Evolutionary conservation across 1,140 invertebrate species (phyloP).

Genomic region (Proctacanthus coquilletti): DNA sequence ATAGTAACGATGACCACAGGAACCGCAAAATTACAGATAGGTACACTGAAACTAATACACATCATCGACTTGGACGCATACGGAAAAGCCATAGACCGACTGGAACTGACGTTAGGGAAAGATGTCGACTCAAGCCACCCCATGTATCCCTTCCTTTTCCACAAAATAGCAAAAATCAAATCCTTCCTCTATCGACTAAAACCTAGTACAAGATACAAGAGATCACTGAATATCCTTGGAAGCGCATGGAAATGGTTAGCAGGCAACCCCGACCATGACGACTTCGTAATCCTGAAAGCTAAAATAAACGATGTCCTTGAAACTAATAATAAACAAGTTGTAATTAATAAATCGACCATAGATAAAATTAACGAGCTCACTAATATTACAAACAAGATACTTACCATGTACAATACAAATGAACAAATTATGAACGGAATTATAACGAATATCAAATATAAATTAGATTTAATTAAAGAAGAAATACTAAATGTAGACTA

Average conservation of each 20-base stretch:
- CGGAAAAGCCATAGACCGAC: no score
- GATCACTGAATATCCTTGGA: constrained; percentile 3
- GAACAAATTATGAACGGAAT: no score
- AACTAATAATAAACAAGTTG: constrained; percentile 9
- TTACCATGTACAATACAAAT: no score
- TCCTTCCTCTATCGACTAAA: no score
- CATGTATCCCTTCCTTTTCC: no score
- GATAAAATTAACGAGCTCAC: constrained; percentile 4
- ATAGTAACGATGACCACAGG: not conserved
- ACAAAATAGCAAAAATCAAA: no score
- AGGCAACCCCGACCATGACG: constrained; percentile 5
- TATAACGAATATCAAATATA: no score
- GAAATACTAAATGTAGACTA: no score
- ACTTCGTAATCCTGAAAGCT: constrained; percentile 2
- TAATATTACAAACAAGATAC: constrained; percentile 5
- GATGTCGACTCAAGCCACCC: no score
- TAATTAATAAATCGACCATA: constrained; percentile 5
- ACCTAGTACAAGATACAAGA: no score
- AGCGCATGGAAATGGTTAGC: constrained; percentile 7
- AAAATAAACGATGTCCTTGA: constrained; percentile 6
- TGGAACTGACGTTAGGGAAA: no score
- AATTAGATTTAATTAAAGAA: no score
- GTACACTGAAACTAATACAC: not conserved
- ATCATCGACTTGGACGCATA: not conserved
- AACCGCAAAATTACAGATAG: not conserved